A percentile compares a stretch with the other conserved stretches of the same genome.
Conservation (phyloP, 2,888 invertebrate genomes). For the Cheilosia pagana region DNA sequence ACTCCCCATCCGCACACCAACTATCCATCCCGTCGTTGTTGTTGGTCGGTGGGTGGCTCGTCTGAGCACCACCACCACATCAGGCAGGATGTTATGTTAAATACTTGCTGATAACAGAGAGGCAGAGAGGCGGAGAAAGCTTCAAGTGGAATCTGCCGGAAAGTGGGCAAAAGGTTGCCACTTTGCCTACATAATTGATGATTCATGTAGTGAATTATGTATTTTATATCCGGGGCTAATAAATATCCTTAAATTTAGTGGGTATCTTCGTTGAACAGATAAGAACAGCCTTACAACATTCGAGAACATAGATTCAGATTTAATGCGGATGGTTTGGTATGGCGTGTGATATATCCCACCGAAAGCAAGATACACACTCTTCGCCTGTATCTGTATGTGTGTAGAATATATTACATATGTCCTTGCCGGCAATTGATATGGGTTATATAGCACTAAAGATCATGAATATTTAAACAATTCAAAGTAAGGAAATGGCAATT, state of each 20-base stretch:
- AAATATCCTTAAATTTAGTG: slow-evolving; percentile 72
- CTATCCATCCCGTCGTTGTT: slow-evolving; percentile 13
- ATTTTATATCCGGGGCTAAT: slow-evolving; percentile 69
- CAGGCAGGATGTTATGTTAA: slow-evolving; percentile 65
- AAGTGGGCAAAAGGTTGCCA: slow-evolving; percentile 62
- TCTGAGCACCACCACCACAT: slow-evolving; percentile 28
- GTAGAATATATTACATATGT: slow-evolving; percentile 46
- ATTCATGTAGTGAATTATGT: slow-evolving; percentile 73
- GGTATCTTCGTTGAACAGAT: slow-evolving; percentile 60
- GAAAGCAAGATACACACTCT: slow-evolving; percentile 18
- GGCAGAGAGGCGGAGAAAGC: slow-evolving; percentile 8
- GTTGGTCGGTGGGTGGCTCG: slow-evolving; percentile 11
- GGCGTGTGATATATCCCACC: slow-evolving; percentile 21
- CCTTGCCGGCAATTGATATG: slow-evolving; percentile 47
- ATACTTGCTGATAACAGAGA: slow-evolving; percentile 56
- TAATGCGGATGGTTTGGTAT: slow-evolving; percentile 49
- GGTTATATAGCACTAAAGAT: slow-evolving; percentile 3
- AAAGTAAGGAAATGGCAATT: slow-evolving; percentile 32
- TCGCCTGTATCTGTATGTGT: not conserved
- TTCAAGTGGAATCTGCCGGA: slow-evolving; percentile 32
- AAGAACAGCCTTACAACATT: slow-evolving; percentile 67
- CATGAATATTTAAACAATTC: slow-evolving; percentile 60
- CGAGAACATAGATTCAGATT: slow-evolving; percentile 60
- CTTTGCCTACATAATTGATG: slow-evolving; percentile 74
- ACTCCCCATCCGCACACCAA: not conserved